phyloP scores from a whole-genome alignment of 35 echinoderm and acorn worm genomes.

The Chiridota heheva region DNA sequence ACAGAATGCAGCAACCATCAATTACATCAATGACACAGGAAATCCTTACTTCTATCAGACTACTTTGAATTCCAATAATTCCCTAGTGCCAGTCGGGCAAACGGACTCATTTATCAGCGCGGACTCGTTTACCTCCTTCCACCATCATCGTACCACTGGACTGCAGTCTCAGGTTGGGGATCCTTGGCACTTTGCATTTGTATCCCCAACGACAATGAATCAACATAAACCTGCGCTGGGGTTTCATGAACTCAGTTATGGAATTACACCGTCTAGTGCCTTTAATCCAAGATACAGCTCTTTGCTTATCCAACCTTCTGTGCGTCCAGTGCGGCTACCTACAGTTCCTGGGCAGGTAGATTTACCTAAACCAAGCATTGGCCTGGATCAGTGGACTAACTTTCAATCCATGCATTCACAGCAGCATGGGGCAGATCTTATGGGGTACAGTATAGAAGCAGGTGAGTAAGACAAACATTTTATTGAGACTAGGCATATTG shows the following conservation, averaged over 20 bases:
- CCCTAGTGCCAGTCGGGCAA: conserved; percentile 2
- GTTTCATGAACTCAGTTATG: conserved; percentile 85
- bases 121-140: conserved; percentile 58
- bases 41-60: conserved; percentile 21
- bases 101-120: conserved; percentile 37
- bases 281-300: conserved; percentile 95
- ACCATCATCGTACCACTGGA: conserved; percentile 45
- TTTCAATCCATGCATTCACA: not conserved
- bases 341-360: conserved; percentile 80
- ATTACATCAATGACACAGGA: conserved; percentile 32
- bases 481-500: too few species aligned
- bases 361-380: conserved; percentile 45
- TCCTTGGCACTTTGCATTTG: conserved; percentile 69
- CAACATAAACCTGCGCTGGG: conserved; percentile 46
- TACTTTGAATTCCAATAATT: not conserved
- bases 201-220: conserved; percentile 51
- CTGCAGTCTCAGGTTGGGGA: conserved; percentile 7
- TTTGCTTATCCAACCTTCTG: conserved; percentile 87
- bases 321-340: conserved; percentile 70
- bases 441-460: conserved; percentile 4
- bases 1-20: not conserved
- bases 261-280: conserved; percentile 50
- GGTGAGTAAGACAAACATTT: too few species aligned
- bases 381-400: conserved; percentile 23
- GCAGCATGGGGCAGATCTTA: conserved; percentile 12